Percentiles rank a stretch among this genome's conserved stretches.
phyloP scores from a whole-genome alignment of 2,888 invertebrate genomes.

The Pterostichus madidus region DNA sequence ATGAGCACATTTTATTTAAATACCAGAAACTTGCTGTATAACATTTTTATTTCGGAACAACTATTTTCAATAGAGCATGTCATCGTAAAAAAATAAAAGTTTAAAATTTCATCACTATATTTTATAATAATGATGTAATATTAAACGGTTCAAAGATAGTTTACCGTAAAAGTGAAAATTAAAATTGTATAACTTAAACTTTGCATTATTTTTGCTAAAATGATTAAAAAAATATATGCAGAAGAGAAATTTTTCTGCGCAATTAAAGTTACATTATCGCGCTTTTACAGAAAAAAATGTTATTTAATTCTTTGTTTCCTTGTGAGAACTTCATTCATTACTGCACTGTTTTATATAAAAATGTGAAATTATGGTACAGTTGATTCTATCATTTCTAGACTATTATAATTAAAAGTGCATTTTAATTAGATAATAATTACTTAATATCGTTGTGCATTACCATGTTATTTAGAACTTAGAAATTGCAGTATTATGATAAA shows the following conservation, averaged over 20 bases:
- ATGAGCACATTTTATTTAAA: too few species aligned
- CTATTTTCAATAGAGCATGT: constrained; percentile 3
- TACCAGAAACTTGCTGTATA: neutral
- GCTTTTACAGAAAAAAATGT: constrained; percentile 23
- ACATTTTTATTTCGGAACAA: neutral
- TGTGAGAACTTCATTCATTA: constrained; percentile 42
- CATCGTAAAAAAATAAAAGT: constrained; percentile 19
- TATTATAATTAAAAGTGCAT: constrained; percentile 34
- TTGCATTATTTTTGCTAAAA: constrained; percentile 24
- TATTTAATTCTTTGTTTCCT: constrained; percentile 52
- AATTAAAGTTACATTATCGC: constrained; percentile 53
- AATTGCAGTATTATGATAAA: too few species aligned
- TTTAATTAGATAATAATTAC: constrained; percentile 24
- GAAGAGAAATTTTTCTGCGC: constrained; percentile 45
- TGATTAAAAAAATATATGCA: neutral
- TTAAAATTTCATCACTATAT: constrained; percentile 6
- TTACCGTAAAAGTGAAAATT: constrained; percentile 47
- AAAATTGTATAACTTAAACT: constrained; percentile 42
- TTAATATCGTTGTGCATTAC: neutral
- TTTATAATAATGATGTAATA: neutral
- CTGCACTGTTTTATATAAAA: constrained; percentile 28
- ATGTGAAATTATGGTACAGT: constrained; percentile 12
- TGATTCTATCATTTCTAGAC: constrained; percentile 10
- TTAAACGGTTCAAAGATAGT: constrained; percentile 14
- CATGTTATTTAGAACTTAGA: too few species aligned